Evolutionary conservation across 2,797 vertebrate genomes (phyloP), one percentile per base, ranked within the genome.

Genomic region (Pteropus rufus): DNA sequence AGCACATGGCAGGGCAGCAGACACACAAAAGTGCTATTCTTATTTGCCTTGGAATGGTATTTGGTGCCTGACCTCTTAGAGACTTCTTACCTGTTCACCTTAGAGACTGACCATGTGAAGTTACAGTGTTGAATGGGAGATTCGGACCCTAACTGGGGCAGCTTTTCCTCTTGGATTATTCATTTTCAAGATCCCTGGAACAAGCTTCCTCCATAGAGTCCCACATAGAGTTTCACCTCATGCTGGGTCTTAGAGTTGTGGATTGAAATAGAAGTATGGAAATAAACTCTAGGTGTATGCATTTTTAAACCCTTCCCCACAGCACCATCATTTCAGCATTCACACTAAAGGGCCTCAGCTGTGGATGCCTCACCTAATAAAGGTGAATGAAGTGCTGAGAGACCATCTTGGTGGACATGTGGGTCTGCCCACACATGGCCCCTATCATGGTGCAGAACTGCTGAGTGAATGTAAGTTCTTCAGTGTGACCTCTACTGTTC

Each of bases 11-110:
- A 73, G 84, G 34, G 34, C 0, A 4, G 6, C 46, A 73, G 84
- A 52, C n/a, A 39, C 70, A 88, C 26, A 29, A n/a, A 85, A 80
- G 69, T 94, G 49, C 9, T 41, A 52, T 23, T 72, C 86, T 91
- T 73, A 73, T 70, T 87, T 96, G 44, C 86, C 19, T 44, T 97
- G 92, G 89, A 90, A 83, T 89, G 89, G 81, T 77, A 21, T 73
- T 72, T 39, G 79, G 81, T 82, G 94, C 72, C 80, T 93, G 62
- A 92, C 54, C 18, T 73, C 65, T 77, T 39, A 54, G 19, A 75
- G 70, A 79, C 88, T 91, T 96, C 24, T 36, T 58, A 69, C 29
- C 65, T 75, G 60, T 18, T 52, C 58, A 21, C 58, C 31, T 60
- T 79, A 67, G 72, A 80, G 36, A 49, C 34, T 10, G 15, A 36